Conservation (phyloP, 2,113 vertebrate genomes). For the Gadus macrocephalus region DNA sequence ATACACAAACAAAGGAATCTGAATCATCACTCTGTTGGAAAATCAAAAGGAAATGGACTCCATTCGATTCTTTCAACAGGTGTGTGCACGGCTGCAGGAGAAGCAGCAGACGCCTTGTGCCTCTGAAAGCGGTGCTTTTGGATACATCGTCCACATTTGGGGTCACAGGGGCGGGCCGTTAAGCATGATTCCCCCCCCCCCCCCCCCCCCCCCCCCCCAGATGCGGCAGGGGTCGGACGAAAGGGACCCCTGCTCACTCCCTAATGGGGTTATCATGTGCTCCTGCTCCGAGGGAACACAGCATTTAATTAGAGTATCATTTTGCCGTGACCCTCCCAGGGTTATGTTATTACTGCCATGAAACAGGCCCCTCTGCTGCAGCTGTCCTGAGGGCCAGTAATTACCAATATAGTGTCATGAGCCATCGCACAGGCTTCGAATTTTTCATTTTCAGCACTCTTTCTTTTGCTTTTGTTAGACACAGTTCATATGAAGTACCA, state of each 20-base stretch:
- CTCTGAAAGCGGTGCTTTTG: too few species aligned
- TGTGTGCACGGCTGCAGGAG: too few species aligned
- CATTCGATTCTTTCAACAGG: too few species aligned
- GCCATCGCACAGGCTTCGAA: conserved; percentile 14
- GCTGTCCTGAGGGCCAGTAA: conserved; percentile 41
- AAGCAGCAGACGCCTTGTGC: too few species aligned
- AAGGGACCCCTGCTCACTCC: conserved; percentile 36
- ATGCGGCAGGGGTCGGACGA: conserved; percentile 30
- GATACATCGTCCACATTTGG: too few species aligned
- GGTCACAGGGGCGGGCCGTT: conserved; percentile 3
- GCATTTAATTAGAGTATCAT: conserved; percentile 57
- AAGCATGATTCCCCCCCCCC: conserved; percentile 23
- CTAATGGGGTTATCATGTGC: conserved; percentile 56
- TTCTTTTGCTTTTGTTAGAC: neutral
- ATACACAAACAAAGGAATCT: too few species aligned
- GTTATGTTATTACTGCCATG: conserved; percentile 51
- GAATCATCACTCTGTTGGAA: too few species aligned
- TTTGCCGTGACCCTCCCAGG: conserved; percentile 37
- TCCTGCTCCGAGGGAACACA: conserved; percentile 44
- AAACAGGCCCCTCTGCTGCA: conserved; percentile 32
- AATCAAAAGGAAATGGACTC: too few species aligned
- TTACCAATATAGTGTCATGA: conserved; percentile 45
- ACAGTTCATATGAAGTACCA: neutral
- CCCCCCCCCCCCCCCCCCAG: neutral
- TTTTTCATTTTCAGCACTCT: neutral